Evolutionary conservation across 1,140 invertebrate genomes (phyloP), one percentile per base, ranked within the genome.

Genomic region (Zaprionus taronus): DNA sequence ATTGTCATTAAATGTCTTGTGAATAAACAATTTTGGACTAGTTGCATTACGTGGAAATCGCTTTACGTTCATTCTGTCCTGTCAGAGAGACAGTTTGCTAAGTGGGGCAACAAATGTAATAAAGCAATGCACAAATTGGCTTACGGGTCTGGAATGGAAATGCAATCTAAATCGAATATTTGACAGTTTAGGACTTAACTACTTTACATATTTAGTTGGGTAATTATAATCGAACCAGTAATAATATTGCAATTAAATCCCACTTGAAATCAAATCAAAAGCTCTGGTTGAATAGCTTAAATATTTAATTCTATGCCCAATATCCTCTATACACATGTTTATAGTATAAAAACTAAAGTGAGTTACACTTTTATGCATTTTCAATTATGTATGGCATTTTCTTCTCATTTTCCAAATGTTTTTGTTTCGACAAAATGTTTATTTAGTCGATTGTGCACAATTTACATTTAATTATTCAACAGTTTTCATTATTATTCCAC

Each of bases 381-480:
- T 51, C 17, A 51, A 51, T 51, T 51, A 24, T 24, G 20, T 12
- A 51, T 51, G 22, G 1, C 47, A 1, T 12, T 24, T 12, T 22
- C 20, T 51, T 20, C 44, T 20, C 20, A 17, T 22, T 49, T 9
- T 17, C 3, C 47, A 24, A 17, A 22, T 51, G 47, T 51, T 22
- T 51, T 51, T 51, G 47, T 51, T 51, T 51, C 1, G 11, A 51
- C 47, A 51, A 51, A 51, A 24, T 22, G 47, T 51, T 51, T 51
- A 56, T 56, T 24, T 7, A 14, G 12, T 22, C 6, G 58, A 61
- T 47, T 47, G 41, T 47, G 41, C 41, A 47, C 41, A 47, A 47
- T 61, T 61, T 64, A 26, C 11, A n/a, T 55, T 44, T 41, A 70
- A 56, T 62, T 62, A 44, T 55, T 53, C n/a, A 64, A 71, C 12